Conservation (phyloP, 2,113 vertebrate genomes). For the Ploceus nigricollis region DNA sequence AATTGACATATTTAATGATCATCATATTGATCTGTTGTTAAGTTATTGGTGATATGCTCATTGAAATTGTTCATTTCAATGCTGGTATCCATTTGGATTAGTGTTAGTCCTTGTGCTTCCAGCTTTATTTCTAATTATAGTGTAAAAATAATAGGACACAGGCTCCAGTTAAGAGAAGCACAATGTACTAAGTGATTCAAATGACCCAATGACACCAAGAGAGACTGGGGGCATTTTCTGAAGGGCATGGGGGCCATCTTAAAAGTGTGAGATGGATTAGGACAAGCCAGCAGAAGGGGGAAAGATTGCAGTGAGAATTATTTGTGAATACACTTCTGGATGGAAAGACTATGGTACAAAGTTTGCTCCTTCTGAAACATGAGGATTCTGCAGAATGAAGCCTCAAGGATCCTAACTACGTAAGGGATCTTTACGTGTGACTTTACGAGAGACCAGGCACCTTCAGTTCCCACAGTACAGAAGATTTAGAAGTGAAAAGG, state of each 20-base stretch:
- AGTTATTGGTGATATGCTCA: not conserved
- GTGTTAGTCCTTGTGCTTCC: not conserved
- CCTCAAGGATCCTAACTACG: not conserved
- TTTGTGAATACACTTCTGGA: not conserved
- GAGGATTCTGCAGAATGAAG: not conserved
- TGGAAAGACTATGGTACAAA: not conserved
- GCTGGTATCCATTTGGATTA: not conserved
- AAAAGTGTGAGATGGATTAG: not conserved
- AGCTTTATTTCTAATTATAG: not conserved
- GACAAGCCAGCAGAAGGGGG: not conserved
- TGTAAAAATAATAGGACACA: not conserved
- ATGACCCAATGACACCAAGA: not conserved
- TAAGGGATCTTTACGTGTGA: too few species aligned
- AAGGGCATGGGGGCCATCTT: not conserved
- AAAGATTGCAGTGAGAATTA: not conserved
- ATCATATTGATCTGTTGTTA: not conserved
- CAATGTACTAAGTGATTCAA: not conserved
- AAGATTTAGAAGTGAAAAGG: not conserved
- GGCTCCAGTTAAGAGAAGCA: not conserved
- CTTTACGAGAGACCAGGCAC: not conserved
- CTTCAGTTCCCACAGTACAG: not conserved
- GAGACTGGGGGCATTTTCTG: not conserved
- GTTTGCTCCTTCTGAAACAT: not conserved
- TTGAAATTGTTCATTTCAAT: not conserved
- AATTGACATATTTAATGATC: not conserved